phyloP scores from a whole-genome alignment of 2,888 invertebrate species.

The Xestobium rufovillosum region DNA sequence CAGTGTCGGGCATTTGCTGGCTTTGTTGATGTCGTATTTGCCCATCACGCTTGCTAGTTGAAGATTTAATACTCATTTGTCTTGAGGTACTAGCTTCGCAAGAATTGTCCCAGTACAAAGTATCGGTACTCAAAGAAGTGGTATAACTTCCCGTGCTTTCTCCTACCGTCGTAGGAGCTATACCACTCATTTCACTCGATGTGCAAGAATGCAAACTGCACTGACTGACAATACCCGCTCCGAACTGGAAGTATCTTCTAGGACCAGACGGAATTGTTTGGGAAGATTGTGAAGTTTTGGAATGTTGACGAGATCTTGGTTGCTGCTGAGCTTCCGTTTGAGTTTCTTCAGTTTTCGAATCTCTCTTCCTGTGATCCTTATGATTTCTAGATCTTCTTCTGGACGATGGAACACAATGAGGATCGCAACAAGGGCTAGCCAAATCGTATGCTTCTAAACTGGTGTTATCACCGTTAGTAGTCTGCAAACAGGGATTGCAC shows the following conservation, averaged over 20 bases:
- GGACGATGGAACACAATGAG: constrained; percentile 70
- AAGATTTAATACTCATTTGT: constrained; percentile 42
- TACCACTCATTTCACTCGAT: constrained; percentile 64
- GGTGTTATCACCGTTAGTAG: constrained; percentile 55
- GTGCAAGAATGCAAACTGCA: constrained; percentile 79
- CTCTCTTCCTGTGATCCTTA: constrained; percentile 52
- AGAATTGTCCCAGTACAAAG: constrained; percentile 69
- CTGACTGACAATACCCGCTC: constrained; percentile 64
- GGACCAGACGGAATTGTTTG: constrained; percentile 27
- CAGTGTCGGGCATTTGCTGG: not conserved
- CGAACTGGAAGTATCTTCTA: constrained; percentile 56
- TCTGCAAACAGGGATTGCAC: constrained; percentile 65
- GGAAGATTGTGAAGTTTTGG: constrained; percentile 29
- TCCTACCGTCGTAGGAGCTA: constrained; percentile 48
- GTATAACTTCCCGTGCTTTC: constrained; percentile 76
- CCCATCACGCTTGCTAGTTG: constrained; percentile 42
- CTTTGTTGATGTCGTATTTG: constrained; percentile 40
- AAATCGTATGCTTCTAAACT: constrained; percentile 81
- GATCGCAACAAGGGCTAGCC: constrained; percentile 80
- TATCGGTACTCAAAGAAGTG: constrained; percentile 79
- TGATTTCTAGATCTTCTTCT: constrained; percentile 47
- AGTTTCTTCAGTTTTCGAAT: constrained; percentile 42
- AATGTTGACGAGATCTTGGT: constrained; percentile 35
- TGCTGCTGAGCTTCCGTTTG: constrained; percentile 45
- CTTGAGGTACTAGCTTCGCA: constrained; percentile 38